Conservation (phyloP, 2,797 vertebrate genomes). For the Cottoperca gobio region DNA sequence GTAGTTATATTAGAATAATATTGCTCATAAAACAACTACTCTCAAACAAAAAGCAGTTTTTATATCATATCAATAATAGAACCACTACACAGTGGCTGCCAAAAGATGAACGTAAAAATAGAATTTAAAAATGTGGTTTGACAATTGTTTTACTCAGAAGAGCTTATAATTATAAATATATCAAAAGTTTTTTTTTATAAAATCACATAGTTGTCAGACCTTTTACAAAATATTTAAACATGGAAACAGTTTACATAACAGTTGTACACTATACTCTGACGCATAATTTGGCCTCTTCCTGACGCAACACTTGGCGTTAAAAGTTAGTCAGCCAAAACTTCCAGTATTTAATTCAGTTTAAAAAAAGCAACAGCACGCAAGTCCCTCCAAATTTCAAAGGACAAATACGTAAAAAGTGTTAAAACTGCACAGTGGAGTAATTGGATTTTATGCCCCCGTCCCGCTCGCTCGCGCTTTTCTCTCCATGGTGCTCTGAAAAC, state of each 20-base stretch:
- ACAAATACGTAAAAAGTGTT: constrained; percentile 79
- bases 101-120: not conserved
- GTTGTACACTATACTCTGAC: constrained; percentile 30
- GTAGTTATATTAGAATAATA: not conserved
- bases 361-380: constrained; percentile 50
- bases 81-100: not conserved
- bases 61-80: not conserved
- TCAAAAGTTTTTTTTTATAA: not conserved
- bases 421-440: constrained; percentile 84
- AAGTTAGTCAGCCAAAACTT: constrained; percentile 56
- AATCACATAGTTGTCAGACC: not conserved
- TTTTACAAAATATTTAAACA: constrained; percentile 1
- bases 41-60: not conserved
- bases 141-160: not conserved
- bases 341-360: constrained; percentile 66
- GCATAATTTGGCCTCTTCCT: constrained; percentile 41
- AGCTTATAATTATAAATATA: not conserved
- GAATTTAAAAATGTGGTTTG: not conserved
- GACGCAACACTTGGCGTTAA: constrained; percentile 52
- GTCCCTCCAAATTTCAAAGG: constrained; percentile 71
- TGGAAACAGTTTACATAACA: constrained; percentile 24
- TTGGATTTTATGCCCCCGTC: constrained; percentile 86
- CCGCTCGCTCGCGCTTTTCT: constrained; percentile 81
- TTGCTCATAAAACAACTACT: not conserved
- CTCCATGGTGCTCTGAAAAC: constrained; percentile 80